Evolutionary conservation across 2,888 invertebrate species (phyloP), one percentile per base, ranked within the genome.

Genomic region (Teleiodes luculella): DNA sequence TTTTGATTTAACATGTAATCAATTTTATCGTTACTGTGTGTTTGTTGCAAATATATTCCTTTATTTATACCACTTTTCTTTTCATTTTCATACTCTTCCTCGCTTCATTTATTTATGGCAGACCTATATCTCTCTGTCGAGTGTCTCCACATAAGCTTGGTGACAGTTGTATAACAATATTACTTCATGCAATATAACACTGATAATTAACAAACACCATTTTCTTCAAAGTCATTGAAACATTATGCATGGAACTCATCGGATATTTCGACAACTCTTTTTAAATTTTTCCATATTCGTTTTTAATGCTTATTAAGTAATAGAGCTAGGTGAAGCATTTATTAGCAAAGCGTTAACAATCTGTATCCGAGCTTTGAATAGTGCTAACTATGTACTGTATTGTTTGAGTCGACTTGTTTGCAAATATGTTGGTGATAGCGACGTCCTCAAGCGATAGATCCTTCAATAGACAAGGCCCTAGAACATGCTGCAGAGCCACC

Each of bases 41-140:
- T 87, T 86, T 86, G 88, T 88, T 88, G 86, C 89, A 88, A 89
- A 88, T 89, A 88, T 87, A 88, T 79, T 86, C 80, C 83, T 87
- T 87, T 88, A 86, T 88, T 88, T 86, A 83, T 83, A 86, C 75
- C 80, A 83, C 78, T 82, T 76, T 84, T 87, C 86, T 89, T 88
- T 88, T 87, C 82, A 87, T 88, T 89, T 78, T 86, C 87, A 87
- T 84, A 83, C 86, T 87, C 72, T 80, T 61, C 83, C 82, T 85
- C 85, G 86, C 87, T 87, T 86, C 78, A 72, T 81, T 76, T 82
- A 78, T 47, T 53, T 80, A 80, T 73, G 77, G 85, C 86, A 82
- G 81, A 86, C 83, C 80, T 85, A 82, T 83, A 73, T 83, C 79
- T 81, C 78, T 83, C 74, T 78, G 68, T 68, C 65, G 73, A 74